phyloP scores from a whole-genome alignment of 2,888 invertebrate species.

The Sipunculus nudus region DNA sequence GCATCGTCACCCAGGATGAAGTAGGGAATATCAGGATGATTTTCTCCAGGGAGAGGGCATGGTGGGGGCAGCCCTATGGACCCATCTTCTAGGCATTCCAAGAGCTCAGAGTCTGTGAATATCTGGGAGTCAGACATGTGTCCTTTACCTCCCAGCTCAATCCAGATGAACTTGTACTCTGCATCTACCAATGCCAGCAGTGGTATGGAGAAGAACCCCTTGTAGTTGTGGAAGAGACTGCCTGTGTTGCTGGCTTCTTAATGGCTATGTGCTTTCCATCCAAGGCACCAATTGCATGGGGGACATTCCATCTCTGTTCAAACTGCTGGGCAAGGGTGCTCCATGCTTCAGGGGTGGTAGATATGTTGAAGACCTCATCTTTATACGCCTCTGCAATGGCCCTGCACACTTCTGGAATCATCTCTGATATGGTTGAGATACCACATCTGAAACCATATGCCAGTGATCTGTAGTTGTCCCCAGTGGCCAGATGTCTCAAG shows the following conservation, averaged over 20 bases:
- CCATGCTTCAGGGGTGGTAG: neutral
- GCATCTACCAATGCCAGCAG: no score
- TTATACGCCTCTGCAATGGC: neutral
- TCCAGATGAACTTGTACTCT: no score
- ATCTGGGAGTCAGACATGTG: slow-evolving; percentile 30
- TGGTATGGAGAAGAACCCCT: no score
- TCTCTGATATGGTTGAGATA: neutral
- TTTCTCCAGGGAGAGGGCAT: slow-evolving; percentile 13
- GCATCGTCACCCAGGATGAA: slow-evolving; percentile 16
- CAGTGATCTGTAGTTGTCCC: no score
- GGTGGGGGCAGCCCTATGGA: slow-evolving; percentile 19
- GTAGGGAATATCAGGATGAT: neutral
- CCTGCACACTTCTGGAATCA: neutral
- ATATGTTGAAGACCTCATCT: no score
- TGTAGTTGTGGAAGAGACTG: no score
- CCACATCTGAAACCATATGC: neutral
- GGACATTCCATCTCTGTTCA: neutral
- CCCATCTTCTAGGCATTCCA: slow-evolving; percentile 25
- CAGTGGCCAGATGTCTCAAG: no score
- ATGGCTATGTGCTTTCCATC: no score
- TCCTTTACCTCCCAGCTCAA: slow-evolving; percentile 26
- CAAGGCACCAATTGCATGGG: neutral
- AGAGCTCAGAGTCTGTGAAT: slow-evolving; percentile 24
- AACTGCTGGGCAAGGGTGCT: neutral
- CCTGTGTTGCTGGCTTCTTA: no score